These are phyloP conservation scores for Heterotis niloticus DNA, from an alignment of 2,113 vertebrate species.

Conservation along the genomic window DNA sequence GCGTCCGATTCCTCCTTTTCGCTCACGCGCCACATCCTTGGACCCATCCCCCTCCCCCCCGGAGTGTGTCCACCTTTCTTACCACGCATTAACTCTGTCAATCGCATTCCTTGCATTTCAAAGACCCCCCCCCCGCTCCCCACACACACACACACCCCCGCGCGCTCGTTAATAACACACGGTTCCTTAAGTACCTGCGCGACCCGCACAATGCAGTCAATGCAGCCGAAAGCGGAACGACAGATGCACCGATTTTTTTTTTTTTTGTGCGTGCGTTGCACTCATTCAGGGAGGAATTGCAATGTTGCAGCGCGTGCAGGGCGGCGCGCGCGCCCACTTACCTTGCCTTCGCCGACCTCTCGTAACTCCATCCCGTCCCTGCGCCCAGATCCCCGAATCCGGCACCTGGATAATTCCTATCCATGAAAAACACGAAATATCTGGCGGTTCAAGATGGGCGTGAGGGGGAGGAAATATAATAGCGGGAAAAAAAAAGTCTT, in stretches of 20 bases:
- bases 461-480: slow-evolving; percentile 11
- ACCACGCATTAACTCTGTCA: slow-evolving; percentile 63
- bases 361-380: slow-evolving; percentile 95
- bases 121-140: slow-evolving; percentile 56
- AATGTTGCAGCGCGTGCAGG: slow-evolving; percentile 10
- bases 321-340: slow-evolving; percentile 57
- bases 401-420: slow-evolving; percentile 92
- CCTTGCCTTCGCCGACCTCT: slow-evolving; percentile 92
- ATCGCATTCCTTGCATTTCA: slow-evolving; percentile 61
- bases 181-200: slow-evolving; percentile 17
- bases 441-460: slow-evolving; percentile 48
- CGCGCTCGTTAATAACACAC: slow-evolving; percentile 53
- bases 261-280: neutral
- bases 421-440: slow-evolving; percentile 64
- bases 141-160: slow-evolving; percentile 54
- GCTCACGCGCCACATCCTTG: slow-evolving; percentile 12
- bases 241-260: slow-evolving; percentile 2
- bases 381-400: slow-evolving; percentile 89
- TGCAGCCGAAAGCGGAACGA: slow-evolving; percentile 25
- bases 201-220: slow-evolving; percentile 19
- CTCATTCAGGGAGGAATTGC: neutral
- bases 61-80: slow-evolving; percentile 51
- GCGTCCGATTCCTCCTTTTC: slow-evolving; percentile 11
- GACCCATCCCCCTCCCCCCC: slow-evolving; percentile 33
- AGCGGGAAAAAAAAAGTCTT: slow-evolving; percentile 8